Evolutionary conservation across 1,140 invertebrate species (phyloP), one percentile per base, ranked within the genome.

Genomic region (Neelides sp.): DNA sequence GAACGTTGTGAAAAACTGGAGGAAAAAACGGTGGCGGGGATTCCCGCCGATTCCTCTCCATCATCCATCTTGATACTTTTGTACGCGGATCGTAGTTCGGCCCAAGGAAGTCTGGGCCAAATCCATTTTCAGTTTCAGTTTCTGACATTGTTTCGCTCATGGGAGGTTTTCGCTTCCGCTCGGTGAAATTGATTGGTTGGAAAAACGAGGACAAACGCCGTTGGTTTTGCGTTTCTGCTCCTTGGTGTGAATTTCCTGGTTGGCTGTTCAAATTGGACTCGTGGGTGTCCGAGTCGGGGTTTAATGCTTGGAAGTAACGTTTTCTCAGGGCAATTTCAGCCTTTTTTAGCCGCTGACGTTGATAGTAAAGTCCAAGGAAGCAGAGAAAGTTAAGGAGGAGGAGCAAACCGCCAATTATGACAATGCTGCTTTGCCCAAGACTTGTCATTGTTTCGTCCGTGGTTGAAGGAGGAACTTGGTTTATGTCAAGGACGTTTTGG

Each of bases 31-130:
- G 17, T 35, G 55, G 45, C 28, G 20, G 20, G 34, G 26, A 4
- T 13, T 17, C 4, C 4, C 22, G 26, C 17, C 32, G 34, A 17
- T 51, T 53, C 30, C 57, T 54, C 45, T 54, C 43, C 22, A 51
- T 50, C 58, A 60, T 60, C 58, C 58, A 60, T 8, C 58, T 43
- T 37, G 37, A 57, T 20, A 60, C 58, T 55, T 60, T 60, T 17
- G 58, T 60, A 20, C 50, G n/a, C 2, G 58, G 58, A 26, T 60
- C 52, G 17, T 57, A 57, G 36, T 60, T 60, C 8, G 58, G 58
- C 3, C 54, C 52, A 1, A 60, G 46, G 26, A 60, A 60, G 19
- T 60, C 55, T 7, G 58, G 52, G 7, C 57, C 57, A 30, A 60
- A 60, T 20, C 58, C 58, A 40, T 60, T 60, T 24, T 60, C 58